Evolutionary conservation across 2,113 vertebrate species (phyloP).

Genomic region (Oreotrochilus melanogaster): DNA sequence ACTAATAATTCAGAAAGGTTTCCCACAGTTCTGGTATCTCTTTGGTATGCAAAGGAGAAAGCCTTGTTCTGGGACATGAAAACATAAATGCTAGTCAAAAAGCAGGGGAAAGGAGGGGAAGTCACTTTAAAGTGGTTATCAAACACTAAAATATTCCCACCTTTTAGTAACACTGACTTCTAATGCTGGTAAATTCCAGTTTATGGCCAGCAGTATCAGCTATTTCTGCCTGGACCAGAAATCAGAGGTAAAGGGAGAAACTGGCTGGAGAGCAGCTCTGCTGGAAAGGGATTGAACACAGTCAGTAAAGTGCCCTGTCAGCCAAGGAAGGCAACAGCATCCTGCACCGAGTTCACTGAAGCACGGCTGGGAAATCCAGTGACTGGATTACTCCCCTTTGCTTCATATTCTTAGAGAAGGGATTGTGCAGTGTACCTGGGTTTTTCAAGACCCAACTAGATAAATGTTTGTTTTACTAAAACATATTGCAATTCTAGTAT

Average conservation of each 20-base stretch:
- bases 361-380: background rate
- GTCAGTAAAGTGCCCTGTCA: fast-evolving
- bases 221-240: background rate
- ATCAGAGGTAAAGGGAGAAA: background rate
- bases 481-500: background rate
- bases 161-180: background rate
- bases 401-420: background rate
- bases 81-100: background rate
- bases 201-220: background rate
- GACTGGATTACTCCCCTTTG: background rate
- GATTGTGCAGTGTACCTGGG: fast-evolving
- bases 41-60: background rate
- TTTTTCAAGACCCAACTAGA: background rate
- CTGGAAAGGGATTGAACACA: background rate
- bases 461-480: background rate
- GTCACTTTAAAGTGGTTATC: background rate
- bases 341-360: fast-evolving
- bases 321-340: background rate
- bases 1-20: background rate
- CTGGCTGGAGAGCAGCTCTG: background rate
- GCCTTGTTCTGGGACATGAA: background rate
- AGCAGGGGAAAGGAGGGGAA: background rate
- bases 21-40: background rate
- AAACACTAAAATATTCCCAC: background rate
- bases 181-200: background rate